These are phyloP conservation scores for Agrypnia vestita DNA, from an alignment of 1,140 invertebrate species.

Conservation along the genomic window DNA sequence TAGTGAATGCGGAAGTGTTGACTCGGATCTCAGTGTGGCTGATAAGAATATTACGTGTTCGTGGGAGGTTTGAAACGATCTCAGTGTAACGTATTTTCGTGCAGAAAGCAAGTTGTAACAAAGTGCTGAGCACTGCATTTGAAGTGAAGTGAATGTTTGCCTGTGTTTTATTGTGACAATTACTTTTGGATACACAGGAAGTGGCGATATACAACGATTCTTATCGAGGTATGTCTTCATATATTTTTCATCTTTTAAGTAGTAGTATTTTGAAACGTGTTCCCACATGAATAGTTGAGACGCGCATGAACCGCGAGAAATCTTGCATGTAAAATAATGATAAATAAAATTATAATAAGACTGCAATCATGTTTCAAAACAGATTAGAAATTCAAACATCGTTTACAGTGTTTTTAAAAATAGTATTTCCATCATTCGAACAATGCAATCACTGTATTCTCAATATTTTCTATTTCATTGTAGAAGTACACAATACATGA, in stretches of 20 bases:
- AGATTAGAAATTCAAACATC: too few species aligned
- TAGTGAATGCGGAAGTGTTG: constrained; percentile 46
- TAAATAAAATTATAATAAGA: too few species aligned
- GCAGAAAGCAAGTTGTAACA: constrained; percentile 1
- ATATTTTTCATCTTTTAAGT: neutral
- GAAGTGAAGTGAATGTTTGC: constrained; percentile 16
- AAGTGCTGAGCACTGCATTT: constrained; percentile 15
- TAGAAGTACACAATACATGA: too few species aligned
- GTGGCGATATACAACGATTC: neutral
- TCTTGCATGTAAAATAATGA: too few species aligned
- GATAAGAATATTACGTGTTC: constrained; percentile 43
- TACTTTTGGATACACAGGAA: constrained; percentile 38
- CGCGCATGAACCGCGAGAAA: too few species aligned
- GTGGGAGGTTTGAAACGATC: constrained; percentile 26
- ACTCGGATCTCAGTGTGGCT: constrained; percentile 36
- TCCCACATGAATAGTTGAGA: too few species aligned
- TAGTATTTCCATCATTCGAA: too few species aligned
- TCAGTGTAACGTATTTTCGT: constrained; percentile 27
- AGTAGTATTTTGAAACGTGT: too few species aligned
- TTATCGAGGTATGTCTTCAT: constrained; percentile 1
- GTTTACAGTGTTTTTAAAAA: too few species aligned
- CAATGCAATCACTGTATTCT: too few species aligned
- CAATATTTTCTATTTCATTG: too few species aligned
- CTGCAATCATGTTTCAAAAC: too few species aligned
- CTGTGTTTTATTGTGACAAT: constrained; percentile 25